These are phyloP conservation scores for Myanophis thanlyinensis DNA, from an alignment of 2,113 vertebrate species.

Conservation along the genomic window DNA sequence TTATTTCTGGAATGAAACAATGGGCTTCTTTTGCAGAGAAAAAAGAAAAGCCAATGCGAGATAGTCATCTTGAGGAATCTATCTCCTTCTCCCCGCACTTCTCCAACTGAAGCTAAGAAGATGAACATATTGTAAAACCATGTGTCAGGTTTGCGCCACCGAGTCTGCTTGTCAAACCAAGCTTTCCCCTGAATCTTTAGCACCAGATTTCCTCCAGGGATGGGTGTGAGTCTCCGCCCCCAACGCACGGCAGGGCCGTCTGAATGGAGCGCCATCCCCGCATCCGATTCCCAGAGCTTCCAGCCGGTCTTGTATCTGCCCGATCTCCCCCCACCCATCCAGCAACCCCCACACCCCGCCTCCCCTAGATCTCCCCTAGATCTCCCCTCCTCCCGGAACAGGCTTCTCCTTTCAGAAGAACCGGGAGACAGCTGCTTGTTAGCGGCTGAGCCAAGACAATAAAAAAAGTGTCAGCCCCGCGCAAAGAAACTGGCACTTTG, in stretches of 20 bases:
- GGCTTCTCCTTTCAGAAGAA: neutral
- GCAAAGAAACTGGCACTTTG: neutral
- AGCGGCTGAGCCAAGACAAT: slow-evolving; percentile 8
- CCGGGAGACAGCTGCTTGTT: neutral
- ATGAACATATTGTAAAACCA: neutral
- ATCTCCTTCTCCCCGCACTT: neutral
- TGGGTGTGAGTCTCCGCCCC: neutral
- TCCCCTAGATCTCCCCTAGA: neutral
- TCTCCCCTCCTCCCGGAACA: neutral
- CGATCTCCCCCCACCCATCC: no score
- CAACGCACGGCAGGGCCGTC: neutral
- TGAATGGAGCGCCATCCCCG: neutral
- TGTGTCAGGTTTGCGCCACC: neutral
- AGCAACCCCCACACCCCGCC: no score
- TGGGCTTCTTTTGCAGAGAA: neutral
- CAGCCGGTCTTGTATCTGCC: neutral
- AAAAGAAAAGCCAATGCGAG: neutral
- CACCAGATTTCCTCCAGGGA: neutral
- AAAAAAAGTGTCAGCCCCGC: neutral
- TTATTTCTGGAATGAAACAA: neutral
- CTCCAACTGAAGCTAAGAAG: no score
- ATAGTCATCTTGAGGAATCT: no score
- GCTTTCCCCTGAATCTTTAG: neutral
- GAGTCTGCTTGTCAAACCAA: neutral
- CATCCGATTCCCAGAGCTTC: neutral